Conservation (phyloP, 2,888 invertebrate genomes). For the Dyspetes luteomarginatus region DNA sequence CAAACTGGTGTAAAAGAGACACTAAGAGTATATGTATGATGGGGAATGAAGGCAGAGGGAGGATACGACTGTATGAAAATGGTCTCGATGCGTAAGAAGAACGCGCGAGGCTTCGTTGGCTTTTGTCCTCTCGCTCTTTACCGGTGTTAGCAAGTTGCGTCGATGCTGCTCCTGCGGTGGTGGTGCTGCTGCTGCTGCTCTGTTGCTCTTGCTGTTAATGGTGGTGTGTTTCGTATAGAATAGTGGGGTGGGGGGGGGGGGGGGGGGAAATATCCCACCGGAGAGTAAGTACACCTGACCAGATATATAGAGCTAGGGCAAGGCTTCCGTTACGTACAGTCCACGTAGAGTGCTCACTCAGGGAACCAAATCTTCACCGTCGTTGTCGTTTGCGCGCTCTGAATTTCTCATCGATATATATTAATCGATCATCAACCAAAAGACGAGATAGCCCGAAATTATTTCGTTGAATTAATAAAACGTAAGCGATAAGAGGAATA, state of each 20-base stretch:
- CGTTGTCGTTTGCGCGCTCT: slow-evolving; percentile 31
- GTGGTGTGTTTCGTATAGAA: slow-evolving; percentile 38
- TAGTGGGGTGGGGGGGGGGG: too few relatives aligned
- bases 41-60: slow-evolving; percentile 30
- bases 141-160: slow-evolving; percentile 49
- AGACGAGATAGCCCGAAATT: slow-evolving; percentile 5
- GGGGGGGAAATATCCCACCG: slow-evolving; percentile 80
- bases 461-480: slow-evolving; percentile 30
- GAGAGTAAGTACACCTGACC: slow-evolving; percentile 82
- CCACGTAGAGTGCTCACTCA: slow-evolving; percentile 81
- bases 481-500: slow-evolving; percentile 16
- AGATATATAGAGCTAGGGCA: slow-evolving; percentile 84
- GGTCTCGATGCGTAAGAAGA: slow-evolving; percentile 64
- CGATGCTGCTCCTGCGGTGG: slow-evolving; percentile 55
- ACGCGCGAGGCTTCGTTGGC: slow-evolving; percentile 9
- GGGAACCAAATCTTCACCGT: slow-evolving; percentile 59
- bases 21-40: slow-evolving; percentile 14
- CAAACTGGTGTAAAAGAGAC: background rate
- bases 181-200: slow-evolving; percentile 28
- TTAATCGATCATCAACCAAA: slow-evolving; percentile 11
- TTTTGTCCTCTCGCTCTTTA: slow-evolving; percentile 54
- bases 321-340: slow-evolving; percentile 83
- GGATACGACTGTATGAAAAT: slow-evolving; percentile 56
- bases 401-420: background rate
- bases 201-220: slow-evolving; percentile 48